Conservation (phyloP, 2,113 vertebrate genomes). For the Oenanthe melanoleuca region DNA sequence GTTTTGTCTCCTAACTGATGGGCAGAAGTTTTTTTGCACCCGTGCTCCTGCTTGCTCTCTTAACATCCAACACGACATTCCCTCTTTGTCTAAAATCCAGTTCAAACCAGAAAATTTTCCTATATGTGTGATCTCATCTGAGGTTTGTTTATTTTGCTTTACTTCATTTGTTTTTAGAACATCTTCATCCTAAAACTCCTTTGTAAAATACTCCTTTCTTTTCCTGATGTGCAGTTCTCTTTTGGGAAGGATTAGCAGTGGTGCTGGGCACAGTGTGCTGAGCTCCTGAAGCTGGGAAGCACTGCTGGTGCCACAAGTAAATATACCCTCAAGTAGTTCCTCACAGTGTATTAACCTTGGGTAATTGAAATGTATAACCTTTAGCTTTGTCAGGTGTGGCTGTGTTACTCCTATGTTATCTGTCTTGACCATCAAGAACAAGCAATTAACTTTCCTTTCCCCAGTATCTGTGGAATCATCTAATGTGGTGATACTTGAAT, state of each 20-base stretch:
- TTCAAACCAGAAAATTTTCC: background rate
- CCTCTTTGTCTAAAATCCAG: background rate
- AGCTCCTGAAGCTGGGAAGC: background rate
- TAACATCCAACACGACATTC: background rate
- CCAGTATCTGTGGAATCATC: background rate
- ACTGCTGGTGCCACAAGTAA: background rate
- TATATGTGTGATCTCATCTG: background rate
- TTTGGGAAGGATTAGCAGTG: background rate
- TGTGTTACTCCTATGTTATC: background rate
- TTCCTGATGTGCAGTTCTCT: background rate
- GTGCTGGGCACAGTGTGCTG: background rate
- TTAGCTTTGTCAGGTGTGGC: background rate
- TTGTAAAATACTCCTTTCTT: background rate
- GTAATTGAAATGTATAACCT: background rate
- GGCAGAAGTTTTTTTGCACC: background rate
- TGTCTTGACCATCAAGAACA: background rate
- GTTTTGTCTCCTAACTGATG: background rate
- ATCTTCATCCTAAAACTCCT: background rate
- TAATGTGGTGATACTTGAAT: background rate
- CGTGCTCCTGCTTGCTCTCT: background rate
- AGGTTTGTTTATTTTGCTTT: background rate
- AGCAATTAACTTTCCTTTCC: background rate
- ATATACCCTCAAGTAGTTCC: background rate
- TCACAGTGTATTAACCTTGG: background rate
- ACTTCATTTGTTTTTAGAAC: background rate